Conservation (phyloP, 2,113 vertebrate species). For the Numida meleagris region DNA sequence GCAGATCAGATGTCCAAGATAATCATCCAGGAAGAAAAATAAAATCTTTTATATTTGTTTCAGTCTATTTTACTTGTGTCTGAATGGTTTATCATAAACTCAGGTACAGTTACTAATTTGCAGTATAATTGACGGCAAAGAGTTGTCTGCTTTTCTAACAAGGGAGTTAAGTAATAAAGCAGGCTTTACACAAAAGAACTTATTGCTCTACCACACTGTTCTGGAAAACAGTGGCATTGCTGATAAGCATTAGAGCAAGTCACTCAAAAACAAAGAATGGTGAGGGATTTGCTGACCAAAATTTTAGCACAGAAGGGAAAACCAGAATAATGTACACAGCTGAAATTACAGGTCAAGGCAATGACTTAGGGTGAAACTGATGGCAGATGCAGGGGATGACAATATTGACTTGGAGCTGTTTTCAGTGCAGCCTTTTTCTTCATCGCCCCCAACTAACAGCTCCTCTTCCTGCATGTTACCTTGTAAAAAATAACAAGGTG, state of each 20-base stretch:
- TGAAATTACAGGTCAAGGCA: neutral
- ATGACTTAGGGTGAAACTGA: neutral
- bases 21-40: neutral
- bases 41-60: neutral
- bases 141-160: neutral
- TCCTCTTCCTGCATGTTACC: neutral
- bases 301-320: neutral
- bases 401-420: neutral
- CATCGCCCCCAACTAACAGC: neutral
- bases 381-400: neutral
- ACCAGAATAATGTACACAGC: neutral
- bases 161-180: neutral
- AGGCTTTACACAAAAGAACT: neutral
- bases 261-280: neutral
- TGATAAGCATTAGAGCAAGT: neutral
- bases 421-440: neutral
- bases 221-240: neutral
- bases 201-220: accelerated
- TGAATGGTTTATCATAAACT: neutral
- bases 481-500: too few species aligned
- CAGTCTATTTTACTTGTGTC: neutral
- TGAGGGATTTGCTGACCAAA: neutral
- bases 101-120: neutral
- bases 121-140: neutral
- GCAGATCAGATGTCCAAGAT: neutral